Conservation (phyloP, 1,140 invertebrate genomes). For the Cydia splendana region DNA sequence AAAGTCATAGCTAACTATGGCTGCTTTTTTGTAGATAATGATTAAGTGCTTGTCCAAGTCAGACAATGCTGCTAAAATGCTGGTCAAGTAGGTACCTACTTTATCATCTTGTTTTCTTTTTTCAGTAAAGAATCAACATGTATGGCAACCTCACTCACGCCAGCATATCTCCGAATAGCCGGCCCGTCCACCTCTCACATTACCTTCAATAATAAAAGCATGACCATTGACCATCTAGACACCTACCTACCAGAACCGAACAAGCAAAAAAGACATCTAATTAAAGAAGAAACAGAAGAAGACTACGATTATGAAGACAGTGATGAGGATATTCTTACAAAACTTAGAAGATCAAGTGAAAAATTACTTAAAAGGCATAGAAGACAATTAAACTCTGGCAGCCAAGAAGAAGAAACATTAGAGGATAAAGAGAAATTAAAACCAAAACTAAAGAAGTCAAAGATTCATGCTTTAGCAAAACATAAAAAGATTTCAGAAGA, state of each 20-base stretch:
- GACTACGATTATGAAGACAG: slow-evolving; percentile 10
- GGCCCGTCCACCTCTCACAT: slow-evolving; percentile 80
- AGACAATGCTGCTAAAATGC: too few relatives aligned
- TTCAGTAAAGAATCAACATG: slow-evolving; percentile 76
- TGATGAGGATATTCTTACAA: slow-evolving; percentile 15
- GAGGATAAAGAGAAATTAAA: neutral
- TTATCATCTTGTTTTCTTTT: slow-evolving; percentile 38
- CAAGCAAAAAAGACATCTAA: slow-evolving; percentile 24
- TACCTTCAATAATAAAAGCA: slow-evolving; percentile 67
- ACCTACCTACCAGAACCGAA: slow-evolving; percentile 40
- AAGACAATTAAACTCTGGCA: neutral
- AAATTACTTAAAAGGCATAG: neutral
- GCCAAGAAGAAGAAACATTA: neutral
- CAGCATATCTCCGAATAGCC: slow-evolving; percentile 82
- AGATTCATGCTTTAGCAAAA: neutral
- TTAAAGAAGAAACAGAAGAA: slow-evolving; percentile 19
- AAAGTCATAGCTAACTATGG: too few relatives aligned
- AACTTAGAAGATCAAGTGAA: slow-evolving; percentile 7
- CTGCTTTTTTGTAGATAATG: too few relatives aligned
- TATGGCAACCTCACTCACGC: slow-evolving; percentile 81
- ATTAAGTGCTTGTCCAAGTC: too few relatives aligned
- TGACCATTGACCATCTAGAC: slow-evolving; percentile 56
- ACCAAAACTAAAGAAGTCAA: slow-evolving; percentile 10
- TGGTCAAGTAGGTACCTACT: too few relatives aligned
- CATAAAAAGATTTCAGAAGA: neutral